Evolutionary conservation across 2,888 invertebrate species (phyloP).

Genomic region (Scrobipalpa atriplicella): DNA sequence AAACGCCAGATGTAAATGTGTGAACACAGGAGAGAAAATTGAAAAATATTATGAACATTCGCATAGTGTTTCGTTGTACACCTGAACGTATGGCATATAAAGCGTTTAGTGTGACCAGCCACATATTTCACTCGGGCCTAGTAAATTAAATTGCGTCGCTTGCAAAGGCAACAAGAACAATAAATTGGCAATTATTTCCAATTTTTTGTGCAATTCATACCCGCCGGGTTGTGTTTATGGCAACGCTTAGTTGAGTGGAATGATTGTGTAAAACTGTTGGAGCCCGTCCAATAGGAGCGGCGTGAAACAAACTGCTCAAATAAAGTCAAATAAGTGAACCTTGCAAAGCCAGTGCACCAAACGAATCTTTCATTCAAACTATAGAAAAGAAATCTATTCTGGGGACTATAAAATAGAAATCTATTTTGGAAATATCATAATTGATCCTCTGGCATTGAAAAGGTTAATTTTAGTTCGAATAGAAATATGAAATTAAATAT

Average conservation of each 20-base stretch:
- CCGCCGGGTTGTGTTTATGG: constrained; percentile 80
- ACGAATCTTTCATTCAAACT: too few relatives aligned
- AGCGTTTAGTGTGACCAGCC: constrained; percentile 18
- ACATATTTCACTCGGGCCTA: constrained; percentile 25
- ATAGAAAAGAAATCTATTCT: constrained; percentile 29
- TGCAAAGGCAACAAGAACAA: constrained; percentile 60
- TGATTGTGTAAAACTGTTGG: constrained; percentile 83
- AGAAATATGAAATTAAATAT: too few relatives aligned
- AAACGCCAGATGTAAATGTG: background rate
- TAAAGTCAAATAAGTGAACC: constrained; percentile 78
- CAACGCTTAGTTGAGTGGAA: constrained; percentile 82
- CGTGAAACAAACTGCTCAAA: constrained; percentile 75
- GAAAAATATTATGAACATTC: background rate
- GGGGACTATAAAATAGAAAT: too few relatives aligned
- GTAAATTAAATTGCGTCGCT: constrained; percentile 58
- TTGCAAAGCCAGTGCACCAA: constrained; percentile 48
- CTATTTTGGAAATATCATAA: background rate
- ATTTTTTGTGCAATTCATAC: constrained; percentile 80
- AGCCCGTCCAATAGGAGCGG: constrained; percentile 70
- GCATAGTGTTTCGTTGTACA: background rate
- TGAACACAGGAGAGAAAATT: background rate
- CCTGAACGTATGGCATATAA: constrained; percentile 12
- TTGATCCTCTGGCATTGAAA: too few relatives aligned
- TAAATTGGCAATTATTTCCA: constrained; percentile 76
- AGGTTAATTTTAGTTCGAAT: too few relatives aligned